Conservation (phyloP, 2,888 invertebrate genomes). For the Lucinisca nassula region DNA sequence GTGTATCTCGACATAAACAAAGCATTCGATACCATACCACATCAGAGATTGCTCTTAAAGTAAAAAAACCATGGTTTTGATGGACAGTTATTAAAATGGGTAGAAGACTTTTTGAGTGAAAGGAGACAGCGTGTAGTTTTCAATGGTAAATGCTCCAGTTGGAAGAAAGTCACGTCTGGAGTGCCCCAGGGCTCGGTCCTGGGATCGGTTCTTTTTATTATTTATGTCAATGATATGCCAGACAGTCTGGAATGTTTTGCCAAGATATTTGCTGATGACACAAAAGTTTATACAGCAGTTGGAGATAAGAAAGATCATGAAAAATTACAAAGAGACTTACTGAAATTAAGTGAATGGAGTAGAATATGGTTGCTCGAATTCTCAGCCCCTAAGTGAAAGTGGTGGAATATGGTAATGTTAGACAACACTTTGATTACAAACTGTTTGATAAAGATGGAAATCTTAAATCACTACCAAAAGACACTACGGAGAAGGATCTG, state of each 20-base stretch:
- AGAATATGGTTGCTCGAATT: not conserved
- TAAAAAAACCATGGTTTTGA: not conserved
- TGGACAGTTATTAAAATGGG: not conserved
- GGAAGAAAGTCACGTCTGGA: constrained; percentile 23
- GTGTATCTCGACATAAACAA: constrained; percentile 18
- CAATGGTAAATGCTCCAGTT: constrained; percentile 18
- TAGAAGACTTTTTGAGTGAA: constrained; percentile 9
- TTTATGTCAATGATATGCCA: constrained; percentile 17
- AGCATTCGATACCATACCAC: constrained; percentile 6
- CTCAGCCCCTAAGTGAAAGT: constrained; percentile 9
- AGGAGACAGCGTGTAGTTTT: constrained; percentile 2
- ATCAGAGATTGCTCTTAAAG: constrained; percentile 2
- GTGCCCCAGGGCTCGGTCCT: constrained; percentile 29
- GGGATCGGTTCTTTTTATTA: constrained; percentile 4
- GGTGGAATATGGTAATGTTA: constrained; percentile 13
- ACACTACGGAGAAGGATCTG: constrained; percentile 10
- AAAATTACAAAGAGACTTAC: not conserved
- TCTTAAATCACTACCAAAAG: not conserved
- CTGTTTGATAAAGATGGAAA: constrained; percentile 9
- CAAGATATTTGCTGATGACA: constrained; percentile 32
- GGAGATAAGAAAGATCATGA: not conserved
- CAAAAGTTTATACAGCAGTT: constrained; percentile 23
- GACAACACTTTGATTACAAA: not conserved
- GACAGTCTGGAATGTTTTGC: not conserved
- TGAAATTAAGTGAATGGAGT: constrained; percentile 13